Percentiles rank a stretch among this genome's conserved stretches.
phyloP scores from a whole-genome alignment of 1,140 invertebrate genomes.

The Polyergus mexicanus region DNA sequence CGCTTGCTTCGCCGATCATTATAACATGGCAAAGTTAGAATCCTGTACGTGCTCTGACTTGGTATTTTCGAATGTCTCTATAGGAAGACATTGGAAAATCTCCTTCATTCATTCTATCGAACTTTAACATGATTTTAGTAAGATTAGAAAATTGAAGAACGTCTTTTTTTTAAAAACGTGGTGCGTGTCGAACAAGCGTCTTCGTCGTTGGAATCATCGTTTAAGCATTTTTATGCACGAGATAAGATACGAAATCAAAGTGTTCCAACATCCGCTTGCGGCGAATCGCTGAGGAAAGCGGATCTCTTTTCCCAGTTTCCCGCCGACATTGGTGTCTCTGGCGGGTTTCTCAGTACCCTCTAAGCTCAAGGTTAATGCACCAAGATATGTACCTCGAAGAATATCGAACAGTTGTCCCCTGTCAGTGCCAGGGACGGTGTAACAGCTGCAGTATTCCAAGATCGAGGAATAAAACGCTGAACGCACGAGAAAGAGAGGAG shows the following conservation, averaged over 20 bases:
- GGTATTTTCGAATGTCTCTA: neutral
- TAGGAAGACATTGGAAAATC: neutral
- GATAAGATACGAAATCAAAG: neutral
- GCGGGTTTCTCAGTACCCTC: neutral
- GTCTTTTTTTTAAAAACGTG: neutral
- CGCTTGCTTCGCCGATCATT: slow-evolving; percentile 41
- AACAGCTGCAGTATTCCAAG: slow-evolving; percentile 73
- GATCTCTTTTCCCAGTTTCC: slow-evolving; percentile 17
- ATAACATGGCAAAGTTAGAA: slow-evolving; percentile 50
- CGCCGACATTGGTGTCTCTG: slow-evolving; percentile 15
- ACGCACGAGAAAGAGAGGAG: slow-evolving; percentile 19
- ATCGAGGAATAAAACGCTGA: slow-evolving; percentile 71
- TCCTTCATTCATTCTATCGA: slow-evolving; percentile 3
- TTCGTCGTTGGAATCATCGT: neutral
- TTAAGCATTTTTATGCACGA: neutral
- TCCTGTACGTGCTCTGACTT: slow-evolving; percentile 29
- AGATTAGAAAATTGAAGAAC: neutral
- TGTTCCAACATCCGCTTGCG: neutral
- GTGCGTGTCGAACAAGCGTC: neutral
- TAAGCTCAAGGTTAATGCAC: slow-evolving; percentile 55
- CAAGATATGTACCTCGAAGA: slow-evolving; percentile 48
- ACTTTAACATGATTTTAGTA: neutral
- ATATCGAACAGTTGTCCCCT: slow-evolving; percentile 69
- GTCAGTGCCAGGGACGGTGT: slow-evolving; percentile 51
- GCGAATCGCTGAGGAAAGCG: neutral